Conservation (phyloP, 1,140 invertebrate genomes). For the Saxidomus purpurata region DNA sequence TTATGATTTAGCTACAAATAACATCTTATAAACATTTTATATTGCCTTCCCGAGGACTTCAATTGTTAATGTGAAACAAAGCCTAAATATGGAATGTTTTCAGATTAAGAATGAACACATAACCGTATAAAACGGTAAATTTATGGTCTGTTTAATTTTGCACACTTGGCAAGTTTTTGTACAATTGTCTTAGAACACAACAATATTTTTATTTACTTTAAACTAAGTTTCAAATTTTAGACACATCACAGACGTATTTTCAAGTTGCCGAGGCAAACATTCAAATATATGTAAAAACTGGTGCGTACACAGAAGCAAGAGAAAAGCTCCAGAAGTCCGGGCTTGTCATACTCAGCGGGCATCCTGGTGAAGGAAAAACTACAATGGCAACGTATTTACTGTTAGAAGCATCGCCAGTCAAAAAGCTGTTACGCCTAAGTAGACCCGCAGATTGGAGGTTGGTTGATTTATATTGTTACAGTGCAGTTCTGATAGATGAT, state of each 20-base stretch:
- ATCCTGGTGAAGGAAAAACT: constrained; percentile 56
- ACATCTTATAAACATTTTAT: too few relatives aligned
- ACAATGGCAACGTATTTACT: constrained; percentile 19
- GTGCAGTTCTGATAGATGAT: constrained; percentile 35
- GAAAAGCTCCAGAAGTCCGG: neutral
- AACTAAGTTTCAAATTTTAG: too few relatives aligned
- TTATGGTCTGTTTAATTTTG: too few relatives aligned
- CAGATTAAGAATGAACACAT: too few relatives aligned
- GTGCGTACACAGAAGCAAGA: neutral
- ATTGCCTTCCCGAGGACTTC: too few relatives aligned
- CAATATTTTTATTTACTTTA: too few relatives aligned
- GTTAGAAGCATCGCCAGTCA: neutral
- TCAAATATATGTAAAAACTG: constrained; percentile 17
- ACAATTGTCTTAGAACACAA: too few relatives aligned
- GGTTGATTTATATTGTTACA: neutral
- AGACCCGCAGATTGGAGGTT: constrained; percentile 3
- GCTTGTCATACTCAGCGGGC: constrained; percentile 1
- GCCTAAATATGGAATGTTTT: too few relatives aligned
- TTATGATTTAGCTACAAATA: too few relatives aligned
- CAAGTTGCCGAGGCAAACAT: neutral
- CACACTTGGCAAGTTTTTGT: too few relatives aligned
- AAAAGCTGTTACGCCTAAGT: neutral
- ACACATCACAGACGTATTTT: neutral
- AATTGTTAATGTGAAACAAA: too few relatives aligned
- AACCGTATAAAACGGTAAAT: too few relatives aligned